phyloP scores from a whole-genome alignment of 2,888 invertebrate genomes.

The Cerastis rubricosa region DNA sequence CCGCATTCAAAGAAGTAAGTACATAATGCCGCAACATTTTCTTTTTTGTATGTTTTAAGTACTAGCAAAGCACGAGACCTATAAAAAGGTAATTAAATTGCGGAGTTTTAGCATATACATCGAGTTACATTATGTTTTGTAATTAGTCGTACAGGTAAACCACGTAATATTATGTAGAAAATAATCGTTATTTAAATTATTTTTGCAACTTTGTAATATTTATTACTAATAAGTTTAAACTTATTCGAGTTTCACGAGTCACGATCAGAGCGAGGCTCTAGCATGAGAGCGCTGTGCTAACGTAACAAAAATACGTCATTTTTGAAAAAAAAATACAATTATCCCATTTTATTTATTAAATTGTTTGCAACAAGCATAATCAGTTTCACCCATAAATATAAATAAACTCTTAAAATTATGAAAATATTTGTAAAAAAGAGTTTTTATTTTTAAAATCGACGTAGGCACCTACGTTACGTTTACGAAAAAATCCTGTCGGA shows the following conservation, averaged over 20 bases:
- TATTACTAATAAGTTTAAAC: not conserved
- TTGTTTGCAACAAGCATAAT: too few relatives aligned
- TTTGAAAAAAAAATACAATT: too few relatives aligned
- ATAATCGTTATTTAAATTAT: conserved; percentile 2
- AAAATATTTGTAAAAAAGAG: too few relatives aligned
- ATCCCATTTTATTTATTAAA: too few relatives aligned
- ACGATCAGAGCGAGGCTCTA: not conserved
- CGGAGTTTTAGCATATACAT: not conserved
- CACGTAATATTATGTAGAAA: not conserved
- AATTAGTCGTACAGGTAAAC: not conserved
- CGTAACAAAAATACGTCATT: too few relatives aligned
- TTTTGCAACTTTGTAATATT: conserved; percentile 7
- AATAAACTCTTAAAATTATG: too few relatives aligned
- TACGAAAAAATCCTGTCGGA: too few relatives aligned
- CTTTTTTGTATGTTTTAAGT: not conserved
- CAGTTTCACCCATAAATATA: too few relatives aligned
- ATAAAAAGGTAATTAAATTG: not conserved
- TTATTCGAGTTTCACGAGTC: not conserved
- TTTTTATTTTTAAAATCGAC: too few relatives aligned
- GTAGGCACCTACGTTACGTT: too few relatives aligned
- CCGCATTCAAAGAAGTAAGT: not conserved
- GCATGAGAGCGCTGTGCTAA: too few relatives aligned
- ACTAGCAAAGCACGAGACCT: not conserved
- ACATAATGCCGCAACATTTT: not conserved
- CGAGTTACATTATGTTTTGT: not conserved